Conservation (phyloP, 2,888 invertebrate genomes). For the Perdita meconis region DNA sequence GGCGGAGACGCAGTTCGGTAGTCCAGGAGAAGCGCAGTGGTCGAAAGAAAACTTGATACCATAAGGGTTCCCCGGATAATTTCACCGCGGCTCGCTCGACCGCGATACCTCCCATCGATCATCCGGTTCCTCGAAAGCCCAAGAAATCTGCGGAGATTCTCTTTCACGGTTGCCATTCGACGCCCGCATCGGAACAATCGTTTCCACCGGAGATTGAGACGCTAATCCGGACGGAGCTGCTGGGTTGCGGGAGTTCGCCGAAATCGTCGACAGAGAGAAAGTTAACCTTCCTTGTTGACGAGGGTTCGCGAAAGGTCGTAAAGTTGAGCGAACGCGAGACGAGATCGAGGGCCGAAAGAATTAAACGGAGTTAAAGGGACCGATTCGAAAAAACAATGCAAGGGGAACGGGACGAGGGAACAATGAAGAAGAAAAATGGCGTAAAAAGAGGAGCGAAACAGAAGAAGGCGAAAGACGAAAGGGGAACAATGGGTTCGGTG, state of each 20-base stretch:
- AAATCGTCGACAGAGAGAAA: neutral
- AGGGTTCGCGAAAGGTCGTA: neutral
- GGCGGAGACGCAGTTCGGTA: slow-evolving; percentile 27
- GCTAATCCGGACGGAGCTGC: slow-evolving; percentile 30
- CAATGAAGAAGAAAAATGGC: neutral
- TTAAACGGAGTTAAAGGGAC: neutral
- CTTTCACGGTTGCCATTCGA: slow-evolving; percentile 48
- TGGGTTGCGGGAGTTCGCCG: too few species aligned
- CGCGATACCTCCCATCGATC: slow-evolving; percentile 69
- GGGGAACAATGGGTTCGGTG: slow-evolving; percentile 70
- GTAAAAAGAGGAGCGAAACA: neutral
- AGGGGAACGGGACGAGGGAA: slow-evolving; percentile 29
- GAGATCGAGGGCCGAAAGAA: neutral
- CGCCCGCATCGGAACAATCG: slow-evolving; percentile 2
- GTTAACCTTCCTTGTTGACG: neutral
- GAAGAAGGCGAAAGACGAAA: slow-evolving; percentile 4
- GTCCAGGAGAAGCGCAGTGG: slow-evolving; percentile 50
- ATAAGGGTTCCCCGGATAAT: slow-evolving; percentile 55
- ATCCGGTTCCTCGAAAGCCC: slow-evolving; percentile 69
- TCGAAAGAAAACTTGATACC: slow-evolving; percentile 66
- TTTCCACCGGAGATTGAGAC: neutral
- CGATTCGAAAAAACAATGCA: slow-evolving; percentile 20
- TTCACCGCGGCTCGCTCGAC: slow-evolving; percentile 51
- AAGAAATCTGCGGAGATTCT: slow-evolving; percentile 43
- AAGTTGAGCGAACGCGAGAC: neutral